Conservation (phyloP, 2,888 invertebrate species). For the Ptychoptera contaminata region DNA sequence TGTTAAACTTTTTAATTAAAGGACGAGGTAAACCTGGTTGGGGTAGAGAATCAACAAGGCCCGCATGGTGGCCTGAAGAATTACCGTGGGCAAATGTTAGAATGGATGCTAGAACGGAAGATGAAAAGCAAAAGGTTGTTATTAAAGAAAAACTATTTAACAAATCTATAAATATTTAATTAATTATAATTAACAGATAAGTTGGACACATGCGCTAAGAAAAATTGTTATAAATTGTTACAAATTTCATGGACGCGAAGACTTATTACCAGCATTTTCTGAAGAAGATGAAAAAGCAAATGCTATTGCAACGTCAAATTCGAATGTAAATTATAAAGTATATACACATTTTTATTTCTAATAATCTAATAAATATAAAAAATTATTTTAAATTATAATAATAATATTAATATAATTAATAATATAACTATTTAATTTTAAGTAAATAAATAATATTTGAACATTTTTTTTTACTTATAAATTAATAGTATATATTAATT, state of each 20-base stretch:
- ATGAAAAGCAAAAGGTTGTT: slow-evolving; percentile 90
- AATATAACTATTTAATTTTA: not conserved
- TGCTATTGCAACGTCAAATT: slow-evolving; percentile 29
- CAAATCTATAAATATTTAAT: not conserved
- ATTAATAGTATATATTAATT: not conserved
- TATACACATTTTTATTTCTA: too few species aligned
- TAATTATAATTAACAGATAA: slow-evolving; percentile 50
- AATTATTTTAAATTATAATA: too few species aligned
- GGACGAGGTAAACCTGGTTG: slow-evolving; percentile 91
- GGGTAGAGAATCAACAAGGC: slow-evolving; percentile 90
- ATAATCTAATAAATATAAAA: too few species aligned
- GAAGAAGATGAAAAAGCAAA: slow-evolving; percentile 76
- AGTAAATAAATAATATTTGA: not conserved
- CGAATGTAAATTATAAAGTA: not conserved
- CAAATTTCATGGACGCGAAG: slow-evolving; percentile 93
- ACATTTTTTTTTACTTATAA: not conserved
- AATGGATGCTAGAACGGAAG: slow-evolving; percentile 91
- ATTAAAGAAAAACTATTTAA: not conserved
- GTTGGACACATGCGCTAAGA: slow-evolving; percentile 92
- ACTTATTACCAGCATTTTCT: slow-evolving; percentile 83
- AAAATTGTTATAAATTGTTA: slow-evolving; percentile 97
- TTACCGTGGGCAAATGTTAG: slow-evolving; percentile 96
- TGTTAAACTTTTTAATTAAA: slow-evolving; percentile 8
- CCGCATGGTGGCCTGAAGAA: slow-evolving; percentile 97
- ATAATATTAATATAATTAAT: too few species aligned